Conservation (phyloP, 2,888 invertebrate genomes). For the Amblyteles armatorius region DNA sequence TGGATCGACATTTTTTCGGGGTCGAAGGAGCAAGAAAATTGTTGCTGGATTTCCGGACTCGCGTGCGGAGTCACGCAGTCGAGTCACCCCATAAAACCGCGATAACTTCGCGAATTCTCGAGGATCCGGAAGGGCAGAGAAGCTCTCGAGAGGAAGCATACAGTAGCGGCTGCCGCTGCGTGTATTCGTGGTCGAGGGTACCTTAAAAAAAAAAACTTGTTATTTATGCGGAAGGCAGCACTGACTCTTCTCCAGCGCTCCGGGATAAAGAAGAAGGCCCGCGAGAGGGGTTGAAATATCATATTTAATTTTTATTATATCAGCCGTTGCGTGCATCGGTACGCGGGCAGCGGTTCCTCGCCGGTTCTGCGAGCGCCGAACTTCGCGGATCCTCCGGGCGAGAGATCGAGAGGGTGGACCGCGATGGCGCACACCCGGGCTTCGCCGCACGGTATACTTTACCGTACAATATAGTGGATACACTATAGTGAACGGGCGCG, state of each 20-base stretch:
- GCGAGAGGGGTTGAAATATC: constrained; percentile 77
- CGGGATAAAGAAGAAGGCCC: constrained; percentile 37
- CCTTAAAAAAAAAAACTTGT: constrained; percentile 71
- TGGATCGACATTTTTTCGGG: constrained; percentile 8
- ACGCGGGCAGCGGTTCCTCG: constrained; percentile 39
- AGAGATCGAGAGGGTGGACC: constrained; percentile 65
- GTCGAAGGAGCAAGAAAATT: constrained; percentile 26
- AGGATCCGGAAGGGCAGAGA: constrained; percentile 35
- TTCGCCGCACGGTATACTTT: constrained; percentile 67
- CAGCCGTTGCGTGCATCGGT: constrained; percentile 73
- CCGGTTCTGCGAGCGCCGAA: constrained; percentile 43
- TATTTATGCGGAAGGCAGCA: constrained; percentile 76
- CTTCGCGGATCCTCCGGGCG: constrained; percentile 52
- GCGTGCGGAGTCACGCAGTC: constrained; percentile 45
- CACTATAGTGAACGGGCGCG: constrained; percentile 69
- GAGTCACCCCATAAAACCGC: constrained; percentile 61
- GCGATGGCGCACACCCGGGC: constrained; percentile 62
- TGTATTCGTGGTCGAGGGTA: constrained; percentile 35
- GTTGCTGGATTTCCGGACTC: constrained; percentile 22
- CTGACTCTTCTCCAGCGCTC: constrained; percentile 48
- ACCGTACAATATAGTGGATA: constrained; percentile 44
- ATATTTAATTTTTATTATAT: constrained; percentile 84
- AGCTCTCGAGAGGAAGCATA: constrained; percentile 4
- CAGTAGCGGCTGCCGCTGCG: constrained; percentile 10
- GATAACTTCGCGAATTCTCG: constrained; percentile 67